phyloP scores from a whole-genome alignment of 2,113 vertebrate genomes.

The Zosterops hypoxanthus region DNA sequence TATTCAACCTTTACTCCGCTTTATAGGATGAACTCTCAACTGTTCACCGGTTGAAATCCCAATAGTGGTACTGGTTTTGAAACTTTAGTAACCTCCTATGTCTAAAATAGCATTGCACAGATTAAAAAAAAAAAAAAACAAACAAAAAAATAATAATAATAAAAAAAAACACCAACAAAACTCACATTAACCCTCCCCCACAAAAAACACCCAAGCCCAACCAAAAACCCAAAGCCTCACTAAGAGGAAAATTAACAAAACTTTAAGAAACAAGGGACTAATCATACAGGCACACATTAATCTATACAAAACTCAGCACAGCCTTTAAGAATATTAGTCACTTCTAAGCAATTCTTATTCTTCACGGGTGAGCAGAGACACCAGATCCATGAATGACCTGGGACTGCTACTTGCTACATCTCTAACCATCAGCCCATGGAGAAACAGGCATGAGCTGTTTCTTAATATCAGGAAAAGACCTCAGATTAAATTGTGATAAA shows the following conservation, averaged over 20 bases:
- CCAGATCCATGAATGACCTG: constrained; percentile 55
- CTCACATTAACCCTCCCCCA: background rate
- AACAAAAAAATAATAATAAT: too few species aligned
- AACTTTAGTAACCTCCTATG: background rate
- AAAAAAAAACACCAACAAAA: too few species aligned
- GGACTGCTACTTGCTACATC: constrained; percentile 59
- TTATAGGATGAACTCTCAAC: background rate
- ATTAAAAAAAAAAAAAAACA: background rate
- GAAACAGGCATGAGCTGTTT: constrained; percentile 57
- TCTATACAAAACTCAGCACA: background rate
- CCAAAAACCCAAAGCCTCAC: background rate
- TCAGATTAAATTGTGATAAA: constrained; percentile 61
- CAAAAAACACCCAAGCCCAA: background rate
- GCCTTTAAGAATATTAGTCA: constrained; percentile 33
- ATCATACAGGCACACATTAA: background rate
- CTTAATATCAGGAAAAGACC: constrained; percentile 53
- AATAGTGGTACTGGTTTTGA: background rate
- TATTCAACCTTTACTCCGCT: background rate
- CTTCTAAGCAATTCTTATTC: constrained; percentile 45
- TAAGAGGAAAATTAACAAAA: background rate
- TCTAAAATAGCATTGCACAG: background rate
- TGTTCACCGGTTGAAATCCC: background rate
- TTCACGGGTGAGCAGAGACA: constrained; percentile 35
- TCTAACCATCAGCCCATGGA: constrained; percentile 57
- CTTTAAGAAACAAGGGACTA: background rate